Percentiles rank a stretch among this genome's conserved stretches.
Evolutionary conservation across 2,113 vertebrate genomes (phyloP).

Genomic region (Tylochromis polylepis): DNA sequence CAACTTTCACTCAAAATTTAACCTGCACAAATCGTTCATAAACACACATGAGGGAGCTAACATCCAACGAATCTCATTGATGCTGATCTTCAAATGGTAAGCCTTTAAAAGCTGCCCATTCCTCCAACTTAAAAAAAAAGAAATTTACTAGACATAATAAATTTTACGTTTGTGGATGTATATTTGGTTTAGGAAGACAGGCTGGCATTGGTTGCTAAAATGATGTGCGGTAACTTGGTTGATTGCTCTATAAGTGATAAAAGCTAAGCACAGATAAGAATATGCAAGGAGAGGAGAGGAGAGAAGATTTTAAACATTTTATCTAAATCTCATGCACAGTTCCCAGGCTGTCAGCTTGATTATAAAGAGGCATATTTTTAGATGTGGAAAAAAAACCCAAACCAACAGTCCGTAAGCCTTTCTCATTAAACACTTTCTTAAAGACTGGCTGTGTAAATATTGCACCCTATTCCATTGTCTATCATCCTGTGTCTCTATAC

Average conservation of each 20-base stretch:
- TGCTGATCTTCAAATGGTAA: neutral
- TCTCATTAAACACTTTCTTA: neutral
- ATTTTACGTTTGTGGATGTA: neutral
- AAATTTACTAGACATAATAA: neutral
- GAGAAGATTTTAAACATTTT: neutral
- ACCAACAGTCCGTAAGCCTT: neutral
- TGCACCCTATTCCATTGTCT: neutral
- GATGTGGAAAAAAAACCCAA: neutral
- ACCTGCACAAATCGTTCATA: neutral
- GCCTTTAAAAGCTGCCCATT: neutral
- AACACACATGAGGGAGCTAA: neutral
- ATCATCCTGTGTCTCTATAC: neutral
- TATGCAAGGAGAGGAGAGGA: neutral
- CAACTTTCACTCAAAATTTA: neutral
- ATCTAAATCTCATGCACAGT: conserved; percentile 1
- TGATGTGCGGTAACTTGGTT: conserved; percentile 3
- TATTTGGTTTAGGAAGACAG: conserved; percentile 13
- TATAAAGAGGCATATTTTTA: neutral
- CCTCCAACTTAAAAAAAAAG: neutral
- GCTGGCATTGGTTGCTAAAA: neutral
- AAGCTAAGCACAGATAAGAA: neutral
- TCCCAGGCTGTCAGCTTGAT: conserved; percentile 1
- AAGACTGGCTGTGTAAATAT: neutral
- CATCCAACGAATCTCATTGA: neutral
- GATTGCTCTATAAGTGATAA: conserved; percentile 20